Evolutionary conservation across 2,797 vertebrate genomes (phyloP).

Genomic region (Mastacembelus armatus): DNA sequence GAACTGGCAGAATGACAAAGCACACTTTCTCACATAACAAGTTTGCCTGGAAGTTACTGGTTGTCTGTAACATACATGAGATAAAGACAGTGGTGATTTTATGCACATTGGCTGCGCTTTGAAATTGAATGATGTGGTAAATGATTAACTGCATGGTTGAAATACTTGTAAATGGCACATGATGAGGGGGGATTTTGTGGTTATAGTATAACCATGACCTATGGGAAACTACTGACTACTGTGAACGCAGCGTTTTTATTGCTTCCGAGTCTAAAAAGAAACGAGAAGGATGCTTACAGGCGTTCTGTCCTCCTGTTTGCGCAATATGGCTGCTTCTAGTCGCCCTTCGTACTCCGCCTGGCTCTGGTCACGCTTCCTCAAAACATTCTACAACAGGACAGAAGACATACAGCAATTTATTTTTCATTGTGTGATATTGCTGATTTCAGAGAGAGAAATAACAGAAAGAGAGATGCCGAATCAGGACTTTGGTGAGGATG

Average conservation of each 20-base stretch:
- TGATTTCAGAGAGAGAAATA: neutral
- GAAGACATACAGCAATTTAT: neutral
- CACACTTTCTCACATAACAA: too few species aligned
- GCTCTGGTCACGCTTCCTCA: conserved; percentile 96
- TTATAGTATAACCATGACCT: too few species aligned
- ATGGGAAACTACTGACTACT: neutral
- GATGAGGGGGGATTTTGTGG: too few species aligned
- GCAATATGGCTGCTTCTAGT: conserved; percentile 90
- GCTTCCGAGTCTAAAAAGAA: neutral
- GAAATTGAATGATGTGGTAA: neutral
- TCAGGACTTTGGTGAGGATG: conserved; percentile 2
- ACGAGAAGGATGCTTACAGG: conserved; percentile 82
- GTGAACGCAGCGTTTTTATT: neutral
- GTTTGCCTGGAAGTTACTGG: too few species aligned
- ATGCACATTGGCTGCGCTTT: neutral
- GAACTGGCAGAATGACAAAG: too few species aligned
- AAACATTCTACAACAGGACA: conserved; percentile 84
- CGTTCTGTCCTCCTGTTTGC: conserved; percentile 91
- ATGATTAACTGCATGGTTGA: neutral
- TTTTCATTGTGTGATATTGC: neutral
- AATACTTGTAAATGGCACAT: too few species aligned
- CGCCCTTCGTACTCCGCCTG: conserved; percentile 97
- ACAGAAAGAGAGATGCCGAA: conserved; percentile 24
- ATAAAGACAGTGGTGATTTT: too few species aligned
- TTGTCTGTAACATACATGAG: too few species aligned